phyloP scores from a whole-genome alignment of 2,888 invertebrate species.

The Elegia similella region DNA sequence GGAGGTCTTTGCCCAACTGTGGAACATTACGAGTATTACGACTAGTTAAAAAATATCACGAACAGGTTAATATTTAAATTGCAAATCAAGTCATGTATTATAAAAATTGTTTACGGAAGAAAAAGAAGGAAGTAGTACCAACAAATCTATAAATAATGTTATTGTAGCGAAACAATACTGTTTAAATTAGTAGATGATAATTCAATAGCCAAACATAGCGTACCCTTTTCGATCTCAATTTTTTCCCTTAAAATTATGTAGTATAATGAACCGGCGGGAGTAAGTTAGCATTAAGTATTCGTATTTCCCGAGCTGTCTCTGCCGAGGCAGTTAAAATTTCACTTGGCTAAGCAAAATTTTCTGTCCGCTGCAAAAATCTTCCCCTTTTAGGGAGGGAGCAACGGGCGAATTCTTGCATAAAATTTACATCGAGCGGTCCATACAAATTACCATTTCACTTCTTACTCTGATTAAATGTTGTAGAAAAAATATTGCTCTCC shows the following conservation, averaged over 20 bases:
- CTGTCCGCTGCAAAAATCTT: conserved; percentile 79
- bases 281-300: conserved; percentile 81
- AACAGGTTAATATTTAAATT: conserved; percentile 22
- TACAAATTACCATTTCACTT: conserved; percentile 81
- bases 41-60: too few species aligned
- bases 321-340: conserved; percentile 81
- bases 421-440: conserved; percentile 81
- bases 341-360: conserved; percentile 81
- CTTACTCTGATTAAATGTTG: conserved; percentile 82
- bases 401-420: conserved; percentile 79
- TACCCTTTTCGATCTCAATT: conserved; percentile 63
- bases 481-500: conserved; percentile 80
- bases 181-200: conserved; percentile 25
- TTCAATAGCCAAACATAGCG: conserved; percentile 34
- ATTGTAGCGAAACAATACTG: conserved; percentile 13
- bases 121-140: conserved; percentile 17
- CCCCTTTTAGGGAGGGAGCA: conserved; percentile 72
- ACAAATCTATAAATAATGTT: conserved; percentile 7
- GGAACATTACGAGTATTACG: too few species aligned
- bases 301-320: conserved; percentile 77
- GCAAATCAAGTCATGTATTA: neutral
- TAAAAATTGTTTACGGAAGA: conserved; percentile 25
- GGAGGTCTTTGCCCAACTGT: too few species aligned
- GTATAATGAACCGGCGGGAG: conserved; percentile 79
- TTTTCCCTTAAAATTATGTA: conserved; percentile 70